Percentiles rank a stretch among this genome's conserved stretches.
phyloP scores from a whole-genome alignment of 1,140 invertebrate species.

The Phenacoccus solenopsis region DNA sequence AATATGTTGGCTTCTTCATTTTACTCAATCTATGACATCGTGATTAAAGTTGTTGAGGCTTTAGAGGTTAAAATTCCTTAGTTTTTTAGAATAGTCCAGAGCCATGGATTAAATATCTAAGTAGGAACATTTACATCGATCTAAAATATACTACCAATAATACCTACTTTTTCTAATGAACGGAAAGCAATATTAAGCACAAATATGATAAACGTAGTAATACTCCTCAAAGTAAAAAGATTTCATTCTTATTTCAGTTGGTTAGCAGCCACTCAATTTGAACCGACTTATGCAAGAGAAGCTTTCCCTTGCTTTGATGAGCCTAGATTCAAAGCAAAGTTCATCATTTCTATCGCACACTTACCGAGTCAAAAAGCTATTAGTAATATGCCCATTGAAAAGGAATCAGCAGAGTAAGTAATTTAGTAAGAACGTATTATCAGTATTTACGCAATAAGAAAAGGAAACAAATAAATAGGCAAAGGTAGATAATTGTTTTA shows the following conservation, averaged over 20 bases:
- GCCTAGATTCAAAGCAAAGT: slow-evolving; percentile 46
- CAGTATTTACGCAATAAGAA: too few relatives aligned
- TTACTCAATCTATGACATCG: too few relatives aligned
- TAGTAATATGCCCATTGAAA: slow-evolving; percentile 20
- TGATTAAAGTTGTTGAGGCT: too few relatives aligned
- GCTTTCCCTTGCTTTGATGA: slow-evolving; percentile 59
- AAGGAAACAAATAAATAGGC: too few relatives aligned
- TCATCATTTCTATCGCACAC: slow-evolving; percentile 27
- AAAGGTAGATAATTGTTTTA: too few relatives aligned
- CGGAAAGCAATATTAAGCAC: background rate
- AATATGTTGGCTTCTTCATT: too few relatives aligned
- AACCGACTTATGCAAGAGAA: slow-evolving; percentile 45
- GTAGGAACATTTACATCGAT: background rate
- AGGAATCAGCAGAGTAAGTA: background rate
- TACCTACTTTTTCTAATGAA: background rate
- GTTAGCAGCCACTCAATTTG: slow-evolving; percentile 43
- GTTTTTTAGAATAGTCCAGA: background rate
- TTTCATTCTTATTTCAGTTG: slow-evolving; percentile 37
- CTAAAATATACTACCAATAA: background rate
- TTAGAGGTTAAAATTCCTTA: background rate
- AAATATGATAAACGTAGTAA: background rate
- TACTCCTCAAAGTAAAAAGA: too few relatives aligned
- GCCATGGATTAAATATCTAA: background rate
- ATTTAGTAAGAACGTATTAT: background rate
- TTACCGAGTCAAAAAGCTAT: slow-evolving; percentile 9